These are phyloP conservation scores for Premnoplex brunnescens DNA, from an alignment of 2,797 vertebrate species.

Conservation along the genomic window DNA sequence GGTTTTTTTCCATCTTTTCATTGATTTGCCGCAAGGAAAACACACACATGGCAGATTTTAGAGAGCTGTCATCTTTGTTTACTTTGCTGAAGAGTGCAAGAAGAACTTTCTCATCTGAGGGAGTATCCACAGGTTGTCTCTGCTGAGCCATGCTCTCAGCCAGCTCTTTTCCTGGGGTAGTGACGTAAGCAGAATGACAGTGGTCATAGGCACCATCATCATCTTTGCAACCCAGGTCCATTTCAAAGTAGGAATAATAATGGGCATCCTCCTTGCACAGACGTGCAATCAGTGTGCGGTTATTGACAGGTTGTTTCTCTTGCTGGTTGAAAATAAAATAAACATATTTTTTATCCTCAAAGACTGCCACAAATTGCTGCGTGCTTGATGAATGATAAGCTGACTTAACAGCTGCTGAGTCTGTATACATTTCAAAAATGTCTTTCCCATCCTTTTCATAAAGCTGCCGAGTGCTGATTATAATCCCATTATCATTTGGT, in stretches of 20 bases:
- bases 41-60: constrained; percentile 88
- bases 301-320: constrained; percentile 83
- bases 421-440: constrained; percentile 91
- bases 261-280: constrained; percentile 87
- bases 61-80: constrained; percentile 43
- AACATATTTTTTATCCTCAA: constrained; percentile 85
- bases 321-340: constrained; percentile 95
- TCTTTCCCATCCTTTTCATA: constrained; percentile 83
- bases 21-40: constrained; percentile 87
- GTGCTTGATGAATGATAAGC: constrained; percentile 85
- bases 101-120: constrained; percentile 65
- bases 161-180: constrained; percentile 53
- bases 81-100: constrained; percentile 76
- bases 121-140: not conserved
- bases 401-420: constrained; percentile 89
- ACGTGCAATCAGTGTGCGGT: constrained; percentile 88
- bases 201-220: constrained; percentile 59
- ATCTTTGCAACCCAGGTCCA: constrained; percentile 85
- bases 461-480: constrained; percentile 95
- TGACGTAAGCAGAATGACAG: constrained; percentile 75
- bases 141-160: constrained; percentile 10
- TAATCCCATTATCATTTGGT: constrained; percentile 88
- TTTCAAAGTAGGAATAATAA: constrained; percentile 95
- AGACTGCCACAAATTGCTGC: constrained; percentile 89
- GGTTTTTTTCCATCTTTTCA: constrained; percentile 81